Percentiles rank a stretch among this genome's conserved stretches.
Evolutionary conservation across 1,140 invertebrate genomes (phyloP).

Genomic region (Temnothorax curvispinosus): DNA sequence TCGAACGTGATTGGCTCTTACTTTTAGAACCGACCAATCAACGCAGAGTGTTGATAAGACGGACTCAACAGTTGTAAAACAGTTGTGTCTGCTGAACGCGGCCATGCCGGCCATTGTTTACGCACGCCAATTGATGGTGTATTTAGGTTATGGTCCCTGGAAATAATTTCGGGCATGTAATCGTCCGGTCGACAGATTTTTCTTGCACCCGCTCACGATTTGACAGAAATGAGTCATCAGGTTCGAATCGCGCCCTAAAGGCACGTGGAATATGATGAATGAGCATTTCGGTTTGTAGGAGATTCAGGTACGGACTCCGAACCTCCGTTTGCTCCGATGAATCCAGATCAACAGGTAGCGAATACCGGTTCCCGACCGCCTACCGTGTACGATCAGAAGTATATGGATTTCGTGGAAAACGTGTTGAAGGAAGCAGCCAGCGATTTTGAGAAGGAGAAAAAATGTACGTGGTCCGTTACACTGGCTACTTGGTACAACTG

Average conservation of each 20-base stretch:
- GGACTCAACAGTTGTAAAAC: too few relatives aligned
- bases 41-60: too few relatives aligned
- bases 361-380: background rate
- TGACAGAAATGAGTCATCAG: background rate
- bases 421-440: conserved; percentile 71
- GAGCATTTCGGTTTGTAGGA: background rate
- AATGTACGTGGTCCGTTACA: conserved; percentile 68
- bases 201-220: background rate
- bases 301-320: background rate
- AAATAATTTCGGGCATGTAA: background rate
- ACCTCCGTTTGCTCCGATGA: conserved; percentile 39
- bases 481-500: background rate
- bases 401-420: conserved; percentile 49
- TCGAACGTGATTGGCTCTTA: too few relatives aligned
- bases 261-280: background rate
- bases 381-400: conserved; percentile 54
- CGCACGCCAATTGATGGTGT: background rate
- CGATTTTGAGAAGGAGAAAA: conserved; percentile 75
- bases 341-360: conserved; percentile 12
- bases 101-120: background rate
- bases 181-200: background rate
- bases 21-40: too few relatives aligned
- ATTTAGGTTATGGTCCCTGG: background rate
- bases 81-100: too few relatives aligned
- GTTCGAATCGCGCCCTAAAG: background rate